Evolutionary conservation across 2,797 vertebrate species (phyloP).

Genomic region (Rhinogobio ventralis): DNA sequence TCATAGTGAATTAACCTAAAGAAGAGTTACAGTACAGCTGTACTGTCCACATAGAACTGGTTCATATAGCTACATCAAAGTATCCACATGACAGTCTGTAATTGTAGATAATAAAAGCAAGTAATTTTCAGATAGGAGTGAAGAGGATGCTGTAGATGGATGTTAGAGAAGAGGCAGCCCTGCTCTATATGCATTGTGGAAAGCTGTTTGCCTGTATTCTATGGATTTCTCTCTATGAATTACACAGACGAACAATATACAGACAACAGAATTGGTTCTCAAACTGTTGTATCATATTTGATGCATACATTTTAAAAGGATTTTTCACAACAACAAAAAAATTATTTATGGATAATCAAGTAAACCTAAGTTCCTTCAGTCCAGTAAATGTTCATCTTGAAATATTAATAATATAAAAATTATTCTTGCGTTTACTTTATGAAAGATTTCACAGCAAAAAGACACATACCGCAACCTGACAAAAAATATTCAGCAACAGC

Average conservation of each 20-base stretch:
- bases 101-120: slow-evolving; percentile 19
- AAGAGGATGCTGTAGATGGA: background rate
- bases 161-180: background rate
- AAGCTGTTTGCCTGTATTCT: background rate
- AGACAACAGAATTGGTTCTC: background rate
- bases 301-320: too few species aligned
- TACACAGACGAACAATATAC: background rate
- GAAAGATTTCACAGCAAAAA: background rate
- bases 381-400: background rate
- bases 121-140: background rate
- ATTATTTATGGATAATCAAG: background rate
- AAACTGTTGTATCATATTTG: too few species aligned
- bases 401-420: background rate
- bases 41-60: background rate
- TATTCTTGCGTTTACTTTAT: background rate
- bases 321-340: too few species aligned
- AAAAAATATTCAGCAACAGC: background rate
- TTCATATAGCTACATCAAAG: slow-evolving; percentile 9
- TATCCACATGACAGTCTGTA: background rate
- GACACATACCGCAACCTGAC: background rate
- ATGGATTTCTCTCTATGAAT: background rate
- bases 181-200: background rate
- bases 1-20: background rate
- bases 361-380: background rate
- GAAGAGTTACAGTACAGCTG: background rate